Conservation (phyloP, 2,113 vertebrate genomes). For the Corythornis vintsioides region DNA sequence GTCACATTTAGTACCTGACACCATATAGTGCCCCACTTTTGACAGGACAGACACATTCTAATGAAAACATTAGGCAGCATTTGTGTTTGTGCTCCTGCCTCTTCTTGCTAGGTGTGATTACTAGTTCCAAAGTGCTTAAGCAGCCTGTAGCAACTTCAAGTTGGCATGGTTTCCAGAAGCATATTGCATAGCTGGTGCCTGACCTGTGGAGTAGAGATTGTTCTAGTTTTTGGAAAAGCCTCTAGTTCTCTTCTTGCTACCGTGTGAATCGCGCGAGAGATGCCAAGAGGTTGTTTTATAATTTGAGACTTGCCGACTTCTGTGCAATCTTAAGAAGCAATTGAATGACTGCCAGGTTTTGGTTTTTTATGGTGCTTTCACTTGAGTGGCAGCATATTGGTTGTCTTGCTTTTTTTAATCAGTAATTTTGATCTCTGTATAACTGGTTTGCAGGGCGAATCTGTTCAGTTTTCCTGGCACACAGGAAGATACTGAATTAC, state of each 20-base stretch:
- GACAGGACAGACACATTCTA: background rate
- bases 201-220: background rate
- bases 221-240: background rate
- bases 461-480: slow-evolving; percentile 72
- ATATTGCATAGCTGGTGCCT: background rate
- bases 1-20: background rate
- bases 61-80: background rate
- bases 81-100: background rate
- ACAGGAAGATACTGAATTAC: slow-evolving; percentile 52
- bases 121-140: background rate
- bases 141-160: background rate
- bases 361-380: background rate
- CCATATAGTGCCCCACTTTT: background rate
- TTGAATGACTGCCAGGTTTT: background rate
- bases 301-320: background rate
- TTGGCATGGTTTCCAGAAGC: background rate
- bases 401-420: background rate
- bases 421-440: background rate
- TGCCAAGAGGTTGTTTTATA: background rate
- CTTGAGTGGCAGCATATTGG: background rate
- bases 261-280: background rate
- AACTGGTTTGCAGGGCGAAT: slow-evolving; percentile 75
- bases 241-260: background rate
- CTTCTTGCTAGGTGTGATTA: background rate
- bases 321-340: background rate